Conservation (phyloP, 2,888 invertebrate species). For the Drosophila borealis region DNA sequence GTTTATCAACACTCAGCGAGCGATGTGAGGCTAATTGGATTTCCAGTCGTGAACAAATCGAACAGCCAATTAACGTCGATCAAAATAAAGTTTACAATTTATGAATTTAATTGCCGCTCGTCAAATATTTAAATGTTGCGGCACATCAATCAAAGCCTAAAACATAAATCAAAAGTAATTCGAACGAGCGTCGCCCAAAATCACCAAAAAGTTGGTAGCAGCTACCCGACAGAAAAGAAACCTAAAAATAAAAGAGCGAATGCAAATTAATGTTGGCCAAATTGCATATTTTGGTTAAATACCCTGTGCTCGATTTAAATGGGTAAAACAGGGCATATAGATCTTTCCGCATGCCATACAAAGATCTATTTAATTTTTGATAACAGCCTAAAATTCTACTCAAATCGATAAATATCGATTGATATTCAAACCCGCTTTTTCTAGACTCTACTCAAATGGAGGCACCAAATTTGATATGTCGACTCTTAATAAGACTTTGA, state of each 20-base stretch:
- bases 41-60: constrained; percentile 31
- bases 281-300: constrained; percentile 17
- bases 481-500: too few species aligned
- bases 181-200: constrained; percentile 4
- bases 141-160: constrained; percentile 65
- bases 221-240: constrained; percentile 17
- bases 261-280: constrained; percentile 43
- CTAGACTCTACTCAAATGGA: too few species aligned
- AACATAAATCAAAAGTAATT: constrained; percentile 66
- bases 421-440: too few species aligned
- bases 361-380: background rate
- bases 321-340: background rate
- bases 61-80: constrained; percentile 63
- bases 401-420: background rate
- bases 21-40: constrained; percentile 42
- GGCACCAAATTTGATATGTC: too few species aligned
- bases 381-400: background rate
- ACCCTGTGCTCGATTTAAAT: background rate
- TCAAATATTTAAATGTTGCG: constrained; percentile 42
- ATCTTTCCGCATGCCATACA: background rate
- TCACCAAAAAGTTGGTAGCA: constrained; percentile 29
- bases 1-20: constrained; percentile 24
- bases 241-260: constrained; percentile 14
- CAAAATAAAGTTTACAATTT: constrained; percentile 54
- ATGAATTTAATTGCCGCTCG: constrained; percentile 65